Evolutionary conservation across 2,888 invertebrate species (phyloP).

Genomic region (Argynnis bischoffii): DNA sequence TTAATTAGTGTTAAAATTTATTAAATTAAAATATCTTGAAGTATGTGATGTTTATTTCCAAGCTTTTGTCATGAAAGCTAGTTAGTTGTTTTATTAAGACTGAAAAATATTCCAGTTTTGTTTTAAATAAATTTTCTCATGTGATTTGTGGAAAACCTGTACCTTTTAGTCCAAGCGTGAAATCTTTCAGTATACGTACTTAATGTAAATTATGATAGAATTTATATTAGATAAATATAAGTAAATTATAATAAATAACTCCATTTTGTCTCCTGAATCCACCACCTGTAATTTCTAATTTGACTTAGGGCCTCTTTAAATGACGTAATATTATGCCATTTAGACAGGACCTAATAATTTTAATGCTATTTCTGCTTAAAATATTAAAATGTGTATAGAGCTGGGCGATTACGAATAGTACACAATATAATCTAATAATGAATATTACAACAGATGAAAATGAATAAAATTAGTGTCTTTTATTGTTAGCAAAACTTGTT

Average conservation of each 20-base stretch:
- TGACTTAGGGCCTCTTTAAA: constrained; percentile 64
- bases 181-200: constrained; percentile 83
- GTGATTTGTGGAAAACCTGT: constrained; percentile 61
- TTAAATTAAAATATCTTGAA: constrained; percentile 57
- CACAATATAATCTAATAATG: constrained; percentile 4
- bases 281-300: constrained; percentile 36
- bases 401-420: constrained; percentile 1
- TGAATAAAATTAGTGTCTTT: neutral
- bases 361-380: neutral
- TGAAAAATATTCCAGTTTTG: constrained; percentile 78
- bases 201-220: constrained; percentile 81
- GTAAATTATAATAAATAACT: constrained; percentile 74
- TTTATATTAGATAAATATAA: constrained; percentile 81
- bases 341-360: constrained; percentile 54
- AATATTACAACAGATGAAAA: neutral
- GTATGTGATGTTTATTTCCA: constrained; percentile 51
- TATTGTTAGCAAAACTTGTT: constrained; percentile 7
- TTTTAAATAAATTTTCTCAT: constrained; percentile 57
- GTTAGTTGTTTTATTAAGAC: constrained; percentile 78
- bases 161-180: constrained; percentile 77
- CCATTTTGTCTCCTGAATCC: constrained; percentile 72
- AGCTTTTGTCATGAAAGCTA: constrained; percentile 49
- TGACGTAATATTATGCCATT: constrained; percentile 53
- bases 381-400: constrained; percentile 19
- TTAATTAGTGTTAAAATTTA: constrained; percentile 72